Conservation (phyloP, 1,140 invertebrate genomes). For the Idris sp. region DNA sequence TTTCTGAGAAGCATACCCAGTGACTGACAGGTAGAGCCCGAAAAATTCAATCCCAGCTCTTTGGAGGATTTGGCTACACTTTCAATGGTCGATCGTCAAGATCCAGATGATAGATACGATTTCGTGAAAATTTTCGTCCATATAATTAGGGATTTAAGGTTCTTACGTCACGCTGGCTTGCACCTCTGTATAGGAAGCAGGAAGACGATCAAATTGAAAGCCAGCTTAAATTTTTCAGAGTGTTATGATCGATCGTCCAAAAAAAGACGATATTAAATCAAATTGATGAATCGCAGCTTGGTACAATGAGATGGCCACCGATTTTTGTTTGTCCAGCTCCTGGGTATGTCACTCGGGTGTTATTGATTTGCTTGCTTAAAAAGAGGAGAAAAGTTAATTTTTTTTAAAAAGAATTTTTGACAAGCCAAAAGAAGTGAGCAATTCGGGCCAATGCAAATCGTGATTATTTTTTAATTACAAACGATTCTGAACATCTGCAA, state of each 20-base stretch:
- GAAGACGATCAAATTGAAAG: slow-evolving; percentile 23
- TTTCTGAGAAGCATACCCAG: slow-evolving; percentile 38
- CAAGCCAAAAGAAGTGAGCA: no score
- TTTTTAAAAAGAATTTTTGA: no score
- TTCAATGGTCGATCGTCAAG: slow-evolving; percentile 34
- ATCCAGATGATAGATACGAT: slow-evolving; percentile 60
- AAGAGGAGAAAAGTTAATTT: no score
- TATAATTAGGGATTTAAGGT: slow-evolving; percentile 52
- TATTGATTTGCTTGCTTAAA: slow-evolving; percentile 54
- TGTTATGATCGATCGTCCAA: slow-evolving; percentile 57
- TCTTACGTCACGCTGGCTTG: slow-evolving; percentile 54
- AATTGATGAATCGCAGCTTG: slow-evolving; percentile 56
- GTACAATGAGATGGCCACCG: slow-evolving; percentile 38
- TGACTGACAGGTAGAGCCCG: slow-evolving; percentile 47
- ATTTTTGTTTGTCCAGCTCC: slow-evolving; percentile 40
- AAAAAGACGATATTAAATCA: slow-evolving; percentile 50
- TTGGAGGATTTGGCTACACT: slow-evolving; percentile 29
- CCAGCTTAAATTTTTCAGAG: no score
- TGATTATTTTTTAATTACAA: no score
- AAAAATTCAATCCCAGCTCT: slow-evolving; percentile 46
- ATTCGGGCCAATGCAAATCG: no score
- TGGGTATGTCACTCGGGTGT: slow-evolving; percentile 44
- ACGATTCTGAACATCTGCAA: no score
- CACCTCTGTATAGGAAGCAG: slow-evolving; percentile 40
- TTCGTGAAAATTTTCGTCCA: slow-evolving; percentile 54